These are phyloP conservation scores for Myotis myotis DNA, from an alignment of 2,797 vertebrate genomes.

Conservation along the genomic window DNA sequence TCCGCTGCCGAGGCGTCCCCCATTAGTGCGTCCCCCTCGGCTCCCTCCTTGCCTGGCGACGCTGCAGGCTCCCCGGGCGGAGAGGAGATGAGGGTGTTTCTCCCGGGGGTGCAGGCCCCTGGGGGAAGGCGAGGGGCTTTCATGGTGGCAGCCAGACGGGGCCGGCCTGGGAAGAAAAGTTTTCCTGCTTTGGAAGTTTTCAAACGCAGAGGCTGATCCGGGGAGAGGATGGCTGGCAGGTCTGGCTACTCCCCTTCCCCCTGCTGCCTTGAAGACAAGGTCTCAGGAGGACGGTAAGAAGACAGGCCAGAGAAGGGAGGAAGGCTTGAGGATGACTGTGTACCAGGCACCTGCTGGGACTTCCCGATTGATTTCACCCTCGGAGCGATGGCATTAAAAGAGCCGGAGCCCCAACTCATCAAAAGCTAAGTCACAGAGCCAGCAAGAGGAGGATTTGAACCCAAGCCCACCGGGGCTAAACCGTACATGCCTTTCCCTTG, in stretches of 20 bases:
- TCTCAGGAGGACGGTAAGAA: not conserved
- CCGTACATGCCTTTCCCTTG: not conserved
- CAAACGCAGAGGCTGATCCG: conserved; percentile 74
- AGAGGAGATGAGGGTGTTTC: conserved; percentile 75
- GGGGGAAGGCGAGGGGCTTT: conserved; percentile 82
- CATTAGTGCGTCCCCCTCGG: conserved; percentile 50
- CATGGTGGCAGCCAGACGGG: conserved; percentile 76
- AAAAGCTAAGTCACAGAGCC: not conserved
- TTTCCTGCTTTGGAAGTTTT: conserved; percentile 85
- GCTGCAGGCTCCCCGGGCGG: conserved; percentile 74
- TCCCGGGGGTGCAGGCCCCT: conserved; percentile 73
- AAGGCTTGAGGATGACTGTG: not conserved
- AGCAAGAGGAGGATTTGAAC: not conserved
- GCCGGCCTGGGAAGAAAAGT: conserved; percentile 75
- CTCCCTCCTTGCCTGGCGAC: conserved; percentile 68
- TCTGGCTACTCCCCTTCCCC: not conserved
- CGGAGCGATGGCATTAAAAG: too few species aligned
- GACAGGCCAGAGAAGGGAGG: not conserved
- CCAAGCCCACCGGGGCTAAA: accelerated
- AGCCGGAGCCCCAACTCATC: not conserved
- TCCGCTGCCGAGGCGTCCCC: conserved; percentile 61
- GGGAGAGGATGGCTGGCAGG: not conserved
- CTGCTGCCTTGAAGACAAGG: not conserved
- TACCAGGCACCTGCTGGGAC: not conserved
- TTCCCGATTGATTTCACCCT: not conserved